phyloP scores from a whole-genome alignment of 2,888 invertebrate species.

The Cylindroiulus punctatus region DNA sequence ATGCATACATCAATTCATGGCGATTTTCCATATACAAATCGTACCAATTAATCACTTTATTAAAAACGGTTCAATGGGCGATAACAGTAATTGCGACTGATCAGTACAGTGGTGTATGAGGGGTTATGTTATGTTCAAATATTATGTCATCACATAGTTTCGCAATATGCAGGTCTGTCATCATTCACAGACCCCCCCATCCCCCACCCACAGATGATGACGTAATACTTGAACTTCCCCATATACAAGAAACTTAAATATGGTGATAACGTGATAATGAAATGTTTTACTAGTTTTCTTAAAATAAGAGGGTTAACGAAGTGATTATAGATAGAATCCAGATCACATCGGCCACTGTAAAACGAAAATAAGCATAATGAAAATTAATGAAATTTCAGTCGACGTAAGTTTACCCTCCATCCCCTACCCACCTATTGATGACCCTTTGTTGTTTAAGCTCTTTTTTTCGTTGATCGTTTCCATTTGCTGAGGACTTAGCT shows the following conservation, averaged over 20 bases:
- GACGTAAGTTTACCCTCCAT: no score
- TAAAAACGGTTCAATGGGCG: no score
- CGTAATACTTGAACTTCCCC: no score
- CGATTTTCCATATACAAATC: no score
- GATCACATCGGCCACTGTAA: not conserved
- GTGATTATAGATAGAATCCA: not conserved
- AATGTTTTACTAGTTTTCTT: not conserved
- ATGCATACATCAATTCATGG: no score
- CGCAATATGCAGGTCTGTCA: no score
- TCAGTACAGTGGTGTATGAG: not conserved
- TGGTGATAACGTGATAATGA: not conserved
- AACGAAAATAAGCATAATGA: not conserved
- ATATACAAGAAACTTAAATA: not conserved
- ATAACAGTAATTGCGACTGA: not conserved
- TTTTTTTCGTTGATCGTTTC: conserved; percentile 26
- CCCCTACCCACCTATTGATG: conserved; percentile 37
- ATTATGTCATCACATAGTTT: no score
- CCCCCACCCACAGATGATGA: no score
- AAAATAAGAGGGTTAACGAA: conserved; percentile 5
- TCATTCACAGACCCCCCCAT: no score
- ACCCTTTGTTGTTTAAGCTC: conserved; percentile 31
- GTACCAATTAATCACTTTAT: no score
- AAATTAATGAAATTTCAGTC: no score
- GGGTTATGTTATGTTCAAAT: no score
- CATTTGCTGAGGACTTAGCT: conserved; percentile 36